phyloP scores from a whole-genome alignment of 2,113 vertebrate species.

The Fulica atra region DNA sequence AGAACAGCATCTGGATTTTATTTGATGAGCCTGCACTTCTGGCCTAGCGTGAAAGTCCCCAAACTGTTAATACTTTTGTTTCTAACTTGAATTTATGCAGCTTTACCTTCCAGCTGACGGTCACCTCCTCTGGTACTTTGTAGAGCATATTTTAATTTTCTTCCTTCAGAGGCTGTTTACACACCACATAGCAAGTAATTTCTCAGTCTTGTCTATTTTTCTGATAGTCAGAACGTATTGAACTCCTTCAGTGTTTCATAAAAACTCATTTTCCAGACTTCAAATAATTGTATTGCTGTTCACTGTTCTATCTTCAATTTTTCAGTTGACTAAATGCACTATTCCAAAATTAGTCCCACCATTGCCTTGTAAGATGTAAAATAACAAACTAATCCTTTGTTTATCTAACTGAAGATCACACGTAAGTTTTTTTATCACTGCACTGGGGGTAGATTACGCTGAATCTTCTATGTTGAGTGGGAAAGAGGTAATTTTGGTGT shows the following conservation, averaged over 20 bases:
- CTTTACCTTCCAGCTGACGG: neutral
- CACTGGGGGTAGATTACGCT: neutral
- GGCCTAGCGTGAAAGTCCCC: neutral
- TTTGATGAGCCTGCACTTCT: neutral
- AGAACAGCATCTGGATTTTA: neutral
- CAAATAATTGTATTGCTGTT: slow-evolving; percentile 25
- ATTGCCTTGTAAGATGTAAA: slow-evolving; percentile 24
- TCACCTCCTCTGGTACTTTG: neutral
- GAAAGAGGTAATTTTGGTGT: neutral
- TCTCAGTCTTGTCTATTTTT: neutral
- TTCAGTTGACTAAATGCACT: slow-evolving; percentile 44
- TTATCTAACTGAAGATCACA: neutral
- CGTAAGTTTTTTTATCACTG: neutral
- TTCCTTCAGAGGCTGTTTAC: neutral
- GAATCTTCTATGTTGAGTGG: neutral
- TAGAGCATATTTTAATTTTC: neutral
- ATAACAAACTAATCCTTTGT: neutral
- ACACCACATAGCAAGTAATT: neutral
- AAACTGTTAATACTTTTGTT: neutral
- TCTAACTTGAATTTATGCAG: neutral
- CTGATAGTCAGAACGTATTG: slow-evolving; percentile 7
- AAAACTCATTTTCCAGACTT: slow-evolving; percentile 43
- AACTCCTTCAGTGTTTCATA: slow-evolving; percentile 37
- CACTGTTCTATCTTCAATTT: slow-evolving; percentile 38
- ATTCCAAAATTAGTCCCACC: slow-evolving; percentile 2